phyloP scores from a whole-genome alignment of 2,113 vertebrate species.

The Oryctolagus cuniculus region mOryCun1.1 NC_091432.1:37361001-37361500 shows the following conservation, averaged over 20 bases:
- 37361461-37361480: not conserved
- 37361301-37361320: constrained; percentile 16
- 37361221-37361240: not conserved
- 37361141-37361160: too few species aligned
- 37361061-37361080: too few species aligned
- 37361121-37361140: too few species aligned
- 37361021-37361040: too few species aligned
- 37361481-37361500: not conserved
- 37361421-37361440: not conserved
- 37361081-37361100: too few species aligned
- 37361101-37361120: too few species aligned
- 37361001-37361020: too few species aligned
- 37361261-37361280: not conserved
- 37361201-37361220: too few species aligned
- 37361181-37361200: too few species aligned
- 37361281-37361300: not conserved
- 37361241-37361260: not conserved
- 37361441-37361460: not conserved
- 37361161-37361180: too few species aligned
- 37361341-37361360: not conserved
- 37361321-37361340: not conserved
- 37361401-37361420: not conserved
- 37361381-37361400: not conserved
- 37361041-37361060: too few species aligned
- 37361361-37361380: not conserved